Evolutionary conservation across 2,113 vertebrate genomes (phyloP).

Genomic region (Thalassoma bifasciatum): DNA sequence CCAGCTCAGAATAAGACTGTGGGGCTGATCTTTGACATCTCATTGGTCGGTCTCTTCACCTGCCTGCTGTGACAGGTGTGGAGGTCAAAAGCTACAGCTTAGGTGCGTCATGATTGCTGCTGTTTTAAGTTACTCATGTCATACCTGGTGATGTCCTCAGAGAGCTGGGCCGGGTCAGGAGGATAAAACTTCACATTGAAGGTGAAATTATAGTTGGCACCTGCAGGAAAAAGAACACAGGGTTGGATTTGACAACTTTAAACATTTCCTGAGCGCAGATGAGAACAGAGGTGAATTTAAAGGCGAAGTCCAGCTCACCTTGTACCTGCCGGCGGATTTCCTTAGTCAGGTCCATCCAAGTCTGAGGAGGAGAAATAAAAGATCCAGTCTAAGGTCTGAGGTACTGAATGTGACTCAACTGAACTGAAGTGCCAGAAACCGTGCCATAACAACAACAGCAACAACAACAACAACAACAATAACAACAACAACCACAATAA

Average conservation of each 20-base stretch:
- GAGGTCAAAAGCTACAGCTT: too few relatives aligned
- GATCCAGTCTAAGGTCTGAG: not conserved
- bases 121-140: not conserved
- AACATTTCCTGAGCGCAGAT: not conserved
- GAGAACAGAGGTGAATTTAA: not conserved
- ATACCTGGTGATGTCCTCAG: conserved; percentile 98
- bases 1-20: too few relatives aligned
- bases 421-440: too few relatives aligned
- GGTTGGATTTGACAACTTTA: not conserved
- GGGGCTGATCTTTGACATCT: too few relatives aligned
- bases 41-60: too few relatives aligned
- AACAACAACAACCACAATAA: too few relatives aligned
- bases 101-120: too few relatives aligned
- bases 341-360: conserved; percentile 94
- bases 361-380: conserved; percentile 76
- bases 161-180: conserved; percentile 95
- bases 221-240: conserved; percentile 44
- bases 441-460: too few relatives aligned
- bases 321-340: conserved; percentile 94
- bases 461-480: too few relatives aligned
- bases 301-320: conserved; percentile 82
- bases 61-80: too few relatives aligned
- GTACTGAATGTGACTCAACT: too few relatives aligned
- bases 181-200: conserved; percentile 89
- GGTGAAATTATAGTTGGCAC: conserved; percentile 87